Percentiles rank a stretch among this genome's conserved stretches.
Conservation (phyloP, 2,888 invertebrate species). For the Pandemis heparana region DNA sequence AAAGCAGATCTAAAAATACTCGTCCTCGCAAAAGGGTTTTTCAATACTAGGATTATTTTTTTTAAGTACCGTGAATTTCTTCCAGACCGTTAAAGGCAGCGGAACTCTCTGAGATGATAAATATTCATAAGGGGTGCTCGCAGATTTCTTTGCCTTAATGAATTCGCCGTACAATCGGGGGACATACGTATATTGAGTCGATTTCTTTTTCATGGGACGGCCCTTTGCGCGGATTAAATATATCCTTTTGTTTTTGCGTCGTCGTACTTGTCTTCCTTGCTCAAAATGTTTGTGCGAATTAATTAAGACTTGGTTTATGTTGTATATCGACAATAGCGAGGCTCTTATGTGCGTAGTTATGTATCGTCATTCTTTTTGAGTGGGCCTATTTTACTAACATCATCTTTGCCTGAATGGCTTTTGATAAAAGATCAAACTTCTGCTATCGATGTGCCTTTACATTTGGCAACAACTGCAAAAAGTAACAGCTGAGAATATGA, state of each 20-base stretch:
- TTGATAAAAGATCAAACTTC: neutral
- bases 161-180: slow-evolving; percentile 38
- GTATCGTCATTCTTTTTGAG: neutral
- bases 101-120: slow-evolving; percentile 42
- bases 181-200: slow-evolving; percentile 38
- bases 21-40: slow-evolving; percentile 27
- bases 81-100: slow-evolving; percentile 33
- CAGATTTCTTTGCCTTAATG: slow-evolving; percentile 39
- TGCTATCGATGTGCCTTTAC: too few relatives aligned
- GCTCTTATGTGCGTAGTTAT: neutral
- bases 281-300: neutral
- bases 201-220: slow-evolving; percentile 32
- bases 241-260: neutral
- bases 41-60: slow-evolving; percentile 34
- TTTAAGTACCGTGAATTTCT: slow-evolving; percentile 30
- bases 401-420: neutral
- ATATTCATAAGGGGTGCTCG: slow-evolving; percentile 45
- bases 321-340: too few relatives aligned
- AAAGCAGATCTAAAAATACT: slow-evolving; percentile 32
- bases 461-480: too few relatives aligned
- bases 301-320: neutral
- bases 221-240: slow-evolving; percentile 14
- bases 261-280: neutral
- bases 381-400: neutral
- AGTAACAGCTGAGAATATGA: too few relatives aligned